Evolutionary conservation across 2,113 vertebrate species (phyloP).

Genomic region (Lucifuga dentata): DNA sequence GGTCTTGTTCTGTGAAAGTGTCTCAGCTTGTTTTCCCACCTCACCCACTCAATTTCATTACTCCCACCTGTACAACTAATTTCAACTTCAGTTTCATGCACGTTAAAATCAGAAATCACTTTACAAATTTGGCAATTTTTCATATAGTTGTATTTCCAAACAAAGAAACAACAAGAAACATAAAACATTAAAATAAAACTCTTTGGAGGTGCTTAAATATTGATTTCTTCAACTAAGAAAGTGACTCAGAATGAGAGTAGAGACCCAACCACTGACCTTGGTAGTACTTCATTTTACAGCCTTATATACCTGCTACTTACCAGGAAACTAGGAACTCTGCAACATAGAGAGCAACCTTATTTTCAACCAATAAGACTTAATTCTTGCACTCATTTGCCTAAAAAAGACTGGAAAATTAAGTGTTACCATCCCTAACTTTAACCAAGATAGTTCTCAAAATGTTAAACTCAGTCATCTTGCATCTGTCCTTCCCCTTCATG

Average conservation of each 20-base stretch:
- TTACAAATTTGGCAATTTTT: constrained; percentile 34
- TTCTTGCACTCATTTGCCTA: background rate
- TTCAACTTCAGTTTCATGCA: constrained; percentile 37
- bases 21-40: constrained; percentile 40
- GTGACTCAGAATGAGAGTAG: constrained; percentile 23
- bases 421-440: constrained; percentile 11
- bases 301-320: constrained; percentile 30
- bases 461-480: background rate
- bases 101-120: constrained; percentile 35
- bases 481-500: background rate
- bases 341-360: background rate
- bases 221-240: constrained; percentile 3
- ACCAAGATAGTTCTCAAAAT: background rate
- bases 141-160: constrained; percentile 64
- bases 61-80: constrained; percentile 39
- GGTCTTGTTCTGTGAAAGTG: constrained; percentile 35
- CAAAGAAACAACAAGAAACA: constrained; percentile 60
- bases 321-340: background rate
- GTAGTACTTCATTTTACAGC: constrained; percentile 20
- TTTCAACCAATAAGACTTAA: background rate
- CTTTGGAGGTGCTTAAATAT: constrained; percentile 34
- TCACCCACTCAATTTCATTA: constrained; percentile 46
- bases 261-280: constrained; percentile 6
- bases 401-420: constrained; percentile 29
- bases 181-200: constrained; percentile 54